Evolutionary conservation across 2,113 vertebrate genomes (phyloP), one percentile per base, ranked within the genome.

Genomic region (Castor canadensis): DNA sequence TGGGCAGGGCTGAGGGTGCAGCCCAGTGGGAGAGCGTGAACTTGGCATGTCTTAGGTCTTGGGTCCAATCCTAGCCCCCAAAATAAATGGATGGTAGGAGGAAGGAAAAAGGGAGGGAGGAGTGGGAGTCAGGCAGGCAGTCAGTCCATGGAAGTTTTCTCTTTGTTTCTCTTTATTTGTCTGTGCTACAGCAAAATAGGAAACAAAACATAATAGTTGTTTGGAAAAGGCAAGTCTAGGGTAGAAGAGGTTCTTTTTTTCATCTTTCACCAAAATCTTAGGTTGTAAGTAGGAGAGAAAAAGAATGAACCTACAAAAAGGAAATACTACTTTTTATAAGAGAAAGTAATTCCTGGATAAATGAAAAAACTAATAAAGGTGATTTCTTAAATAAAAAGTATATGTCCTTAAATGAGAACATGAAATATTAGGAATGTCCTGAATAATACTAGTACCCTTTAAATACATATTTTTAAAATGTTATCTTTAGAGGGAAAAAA

Each of bases 131-230:
- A n/a, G n/a, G n/a, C n/a, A n/a, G n/a, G n/a, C n/a, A n/a, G n/a
- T n/a, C n/a, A n/a, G n/a, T n/a, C n/a, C n/a, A 4, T 95, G 87
- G 19, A 52, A 97, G 32, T n/a, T 91, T 79, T 80, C 5, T 77
- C 35, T 56, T 81, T 87, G 11, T 66, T 92, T 40, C 9, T 90
- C 3, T 83, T 90, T 38, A 15, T 87, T 92, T 83, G 9, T 93
- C 24, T 67, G 15, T 43, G 66, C 43, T 43, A 30, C 11, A 16
- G 60, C 32, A 93, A 93, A 91, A 92, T 80, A 83, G n/a, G 58
- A 95, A 94, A 84, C 11, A 62, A 82, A 75, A 56, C 6, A 2
- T 67, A 54, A 16, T 12, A 73, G 30, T 30, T 87, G 7, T 90
- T 69, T 92, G 69, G 35, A 8, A 85, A 64, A 79, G 71, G 54